These are phyloP conservation scores for Oxyruncus cristatus DNA, from an alignment of 2,113 vertebrate genomes.

Conservation along the genomic window DNA sequence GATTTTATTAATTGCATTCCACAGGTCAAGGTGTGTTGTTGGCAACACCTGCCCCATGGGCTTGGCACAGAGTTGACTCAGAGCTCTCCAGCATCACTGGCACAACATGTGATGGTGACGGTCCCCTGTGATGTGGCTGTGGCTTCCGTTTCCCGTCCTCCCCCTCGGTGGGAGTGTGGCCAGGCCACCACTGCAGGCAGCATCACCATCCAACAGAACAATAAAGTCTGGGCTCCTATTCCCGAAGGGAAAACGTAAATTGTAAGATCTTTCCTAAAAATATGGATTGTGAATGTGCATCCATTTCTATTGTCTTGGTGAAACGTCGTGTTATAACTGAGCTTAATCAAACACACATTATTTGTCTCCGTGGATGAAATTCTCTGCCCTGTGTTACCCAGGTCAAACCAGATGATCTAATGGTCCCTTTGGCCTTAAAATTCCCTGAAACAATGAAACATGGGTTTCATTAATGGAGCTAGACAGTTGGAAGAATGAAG, in stretches of 20 bases:
- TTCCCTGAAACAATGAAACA: slow-evolving; percentile 26
- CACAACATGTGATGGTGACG: accelerated
- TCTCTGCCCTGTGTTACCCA: not conserved
- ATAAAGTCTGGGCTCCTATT: slow-evolving; percentile 19
- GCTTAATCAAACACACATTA: slow-evolving; percentile 57
- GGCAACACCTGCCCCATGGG: not conserved
- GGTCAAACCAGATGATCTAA: slow-evolving; percentile 56
- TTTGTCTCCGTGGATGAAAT: slow-evolving; percentile 22
- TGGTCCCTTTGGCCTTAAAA: slow-evolving; percentile 36
- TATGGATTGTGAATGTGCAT: slow-evolving; percentile 38
- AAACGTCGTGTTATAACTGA: slow-evolving; percentile 1
- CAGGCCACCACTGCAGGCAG: slow-evolving; percentile 9
- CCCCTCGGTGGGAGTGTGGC: not conserved
- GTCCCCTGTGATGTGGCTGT: not conserved
- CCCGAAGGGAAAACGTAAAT: not conserved
- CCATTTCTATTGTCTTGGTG: slow-evolving; percentile 45
- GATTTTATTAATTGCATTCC: not conserved
- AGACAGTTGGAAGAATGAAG: slow-evolving; percentile 4
- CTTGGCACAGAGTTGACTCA: accelerated
- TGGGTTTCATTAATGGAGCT: slow-evolving; percentile 49
- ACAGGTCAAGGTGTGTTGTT: accelerated
- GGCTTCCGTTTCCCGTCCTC: not conserved
- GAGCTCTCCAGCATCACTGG: not conserved
- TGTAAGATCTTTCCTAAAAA: slow-evolving; percentile 25
- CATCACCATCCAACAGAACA: not conserved